phyloP scores from a whole-genome alignment of 2,797 vertebrate species.

The Myotis myotis region DNA sequence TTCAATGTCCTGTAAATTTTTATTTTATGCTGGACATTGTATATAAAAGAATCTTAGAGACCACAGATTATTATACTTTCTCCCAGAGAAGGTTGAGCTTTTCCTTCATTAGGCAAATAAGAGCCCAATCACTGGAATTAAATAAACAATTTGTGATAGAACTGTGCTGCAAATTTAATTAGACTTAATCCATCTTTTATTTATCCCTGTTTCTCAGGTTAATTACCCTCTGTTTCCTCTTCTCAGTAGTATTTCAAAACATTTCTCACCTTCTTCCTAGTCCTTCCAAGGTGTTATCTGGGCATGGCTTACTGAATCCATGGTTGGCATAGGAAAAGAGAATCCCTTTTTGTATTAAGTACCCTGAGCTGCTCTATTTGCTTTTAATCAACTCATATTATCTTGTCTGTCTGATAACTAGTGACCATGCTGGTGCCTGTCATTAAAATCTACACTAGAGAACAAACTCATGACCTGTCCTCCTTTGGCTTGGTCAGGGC shows the following conservation, averaged over 20 bases:
- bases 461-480: neutral
- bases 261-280: neutral
- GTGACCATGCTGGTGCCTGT: neutral
- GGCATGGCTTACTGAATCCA: neutral
- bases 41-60: neutral
- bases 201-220: neutral
- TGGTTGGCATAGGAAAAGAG: neutral
- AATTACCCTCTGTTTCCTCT: neutral
- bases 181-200: neutral
- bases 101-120: neutral
- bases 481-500: neutral
- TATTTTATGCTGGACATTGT: neutral
- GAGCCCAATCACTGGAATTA: neutral
- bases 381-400: neutral
- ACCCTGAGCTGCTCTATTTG: neutral
- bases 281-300: neutral
- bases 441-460: neutral
- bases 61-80: neutral
- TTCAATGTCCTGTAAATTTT: neutral
- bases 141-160: neutral
- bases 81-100: neutral
- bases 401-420: neutral
- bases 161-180: conserved; percentile 8
- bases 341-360: neutral
- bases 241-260: conserved; percentile 1